Evolutionary conservation across 2,113 vertebrate species (phyloP).

Genomic region (Cynopterus brachyotis): DNA sequence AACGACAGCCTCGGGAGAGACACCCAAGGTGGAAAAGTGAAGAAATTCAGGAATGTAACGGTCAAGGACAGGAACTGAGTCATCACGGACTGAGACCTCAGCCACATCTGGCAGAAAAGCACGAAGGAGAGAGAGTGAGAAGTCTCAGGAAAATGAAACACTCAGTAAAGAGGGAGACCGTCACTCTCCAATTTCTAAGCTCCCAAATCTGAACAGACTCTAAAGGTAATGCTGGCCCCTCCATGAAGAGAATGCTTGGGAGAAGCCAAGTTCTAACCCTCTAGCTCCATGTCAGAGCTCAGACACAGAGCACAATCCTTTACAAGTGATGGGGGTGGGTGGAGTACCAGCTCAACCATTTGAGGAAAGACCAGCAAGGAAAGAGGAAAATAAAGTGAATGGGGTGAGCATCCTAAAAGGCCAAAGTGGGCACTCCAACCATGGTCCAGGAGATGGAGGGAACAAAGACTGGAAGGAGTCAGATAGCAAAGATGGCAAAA

Average conservation of each 20-base stretch:
- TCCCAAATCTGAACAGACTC: conserved; percentile 86
- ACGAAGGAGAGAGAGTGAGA: conserved; percentile 91
- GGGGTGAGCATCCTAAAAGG: conserved; percentile 80
- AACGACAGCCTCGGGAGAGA: too few relatives aligned
- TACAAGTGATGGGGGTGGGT: conserved; percentile 65
- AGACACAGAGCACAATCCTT: conserved; percentile 81
- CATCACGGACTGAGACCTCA: too few relatives aligned
- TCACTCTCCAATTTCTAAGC: conserved; percentile 85
- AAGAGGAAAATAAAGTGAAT: conserved; percentile 74
- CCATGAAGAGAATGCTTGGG: conserved; percentile 97
- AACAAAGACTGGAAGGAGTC: conserved; percentile 89
- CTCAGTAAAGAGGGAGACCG: conserved; percentile 89
- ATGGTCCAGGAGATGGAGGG: conserved; percentile 84
- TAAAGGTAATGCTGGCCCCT: conserved; percentile 95
- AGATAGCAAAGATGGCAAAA: conserved; percentile 89
- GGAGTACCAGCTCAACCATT: background rate
- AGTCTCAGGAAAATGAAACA: conserved; percentile 93
- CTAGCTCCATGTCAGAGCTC: conserved; percentile 75
- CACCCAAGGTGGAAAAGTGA: too few relatives aligned
- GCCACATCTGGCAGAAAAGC: conserved; percentile 60
- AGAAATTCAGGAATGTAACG: too few relatives aligned
- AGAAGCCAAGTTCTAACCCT: conserved; percentile 88
- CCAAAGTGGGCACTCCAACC: conserved; percentile 80
- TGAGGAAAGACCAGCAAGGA: conserved; percentile 70
- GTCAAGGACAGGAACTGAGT: too few relatives aligned